phyloP scores from a whole-genome alignment of 2,113 vertebrate genomes.

The Anas platyrhynchos region DNA sequence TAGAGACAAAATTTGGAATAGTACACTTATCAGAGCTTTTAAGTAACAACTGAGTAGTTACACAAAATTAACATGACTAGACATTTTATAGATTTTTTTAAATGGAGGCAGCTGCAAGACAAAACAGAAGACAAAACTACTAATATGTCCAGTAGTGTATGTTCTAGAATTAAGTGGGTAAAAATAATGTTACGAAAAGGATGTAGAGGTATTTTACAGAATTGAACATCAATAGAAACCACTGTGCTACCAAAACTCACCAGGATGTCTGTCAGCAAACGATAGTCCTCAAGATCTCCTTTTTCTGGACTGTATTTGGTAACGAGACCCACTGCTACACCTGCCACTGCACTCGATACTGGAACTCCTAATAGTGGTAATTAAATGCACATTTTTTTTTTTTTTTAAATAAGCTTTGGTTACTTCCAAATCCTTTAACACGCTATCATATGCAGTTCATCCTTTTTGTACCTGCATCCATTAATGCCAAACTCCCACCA shows the following conservation, averaged over 20 bases:
- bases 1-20: not conserved
- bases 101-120: not conserved
- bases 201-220: not conserved
- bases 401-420: not conserved
- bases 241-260: constrained; percentile 74
- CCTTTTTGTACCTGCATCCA: constrained; percentile 91
- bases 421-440: not conserved
- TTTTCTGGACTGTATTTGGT: constrained; percentile 83
- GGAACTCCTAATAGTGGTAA: constrained; percentile 86
- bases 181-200: not conserved
- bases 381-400: not conserved
- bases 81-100: not conserved
- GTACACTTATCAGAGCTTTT: not conserved
- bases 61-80: fast-evolving
- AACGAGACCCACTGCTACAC: constrained; percentile 92
- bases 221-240: not conserved
- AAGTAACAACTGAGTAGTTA: not conserved
- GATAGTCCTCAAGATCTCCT: constrained; percentile 89
- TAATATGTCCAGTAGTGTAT: not conserved
- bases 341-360: constrained; percentile 90
- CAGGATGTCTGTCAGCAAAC: constrained; percentile 95
- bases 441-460: not conserved
- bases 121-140: not conserved
- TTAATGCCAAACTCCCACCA: constrained; percentile 92
- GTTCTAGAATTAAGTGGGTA: not conserved